Conservation (phyloP, 2,888 invertebrate species). For the Phorcus lineatus region DNA sequence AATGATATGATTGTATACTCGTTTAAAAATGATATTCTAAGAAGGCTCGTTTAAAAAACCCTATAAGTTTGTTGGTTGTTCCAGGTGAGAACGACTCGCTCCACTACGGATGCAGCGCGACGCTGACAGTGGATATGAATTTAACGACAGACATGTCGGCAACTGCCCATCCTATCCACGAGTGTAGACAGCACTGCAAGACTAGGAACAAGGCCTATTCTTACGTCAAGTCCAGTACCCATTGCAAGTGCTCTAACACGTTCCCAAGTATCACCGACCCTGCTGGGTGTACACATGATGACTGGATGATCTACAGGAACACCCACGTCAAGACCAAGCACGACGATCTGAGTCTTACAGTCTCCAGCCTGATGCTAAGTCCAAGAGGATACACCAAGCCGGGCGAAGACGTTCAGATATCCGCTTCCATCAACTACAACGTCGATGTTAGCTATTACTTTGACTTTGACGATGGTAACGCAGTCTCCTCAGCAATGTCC, state of each 20-base stretch:
- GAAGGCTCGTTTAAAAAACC: too few species aligned
- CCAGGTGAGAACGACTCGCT: constrained; percentile 7
- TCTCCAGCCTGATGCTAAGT: constrained; percentile 43
- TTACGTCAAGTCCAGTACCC: constrained; percentile 27
- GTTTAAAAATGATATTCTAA: too few species aligned
- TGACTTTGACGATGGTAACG: constrained; percentile 65
- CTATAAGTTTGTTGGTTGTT: neutral
- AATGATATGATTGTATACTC: too few species aligned
- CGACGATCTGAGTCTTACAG: constrained; percentile 41
- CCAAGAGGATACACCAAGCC: constrained; percentile 63
- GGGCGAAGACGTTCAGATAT: constrained; percentile 60
- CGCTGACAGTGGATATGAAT: neutral
- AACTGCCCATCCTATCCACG: neutral
- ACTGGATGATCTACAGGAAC: constrained; percentile 52
- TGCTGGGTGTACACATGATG: constrained; percentile 26
- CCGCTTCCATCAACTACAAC: constrained; percentile 45
- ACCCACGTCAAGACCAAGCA: constrained; percentile 37
- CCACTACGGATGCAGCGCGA: neutral
- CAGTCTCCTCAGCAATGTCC: constrained; percentile 36
- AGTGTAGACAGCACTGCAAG: constrained; percentile 47
- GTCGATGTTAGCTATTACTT: constrained; percentile 53
- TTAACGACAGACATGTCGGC: constrained; percentile 21
- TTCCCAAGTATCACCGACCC: constrained; percentile 2
- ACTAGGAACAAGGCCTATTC: constrained; percentile 34
- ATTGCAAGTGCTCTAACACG: constrained; percentile 44